Base-by-base conservation (phyloP, 2,113 vertebrate species). In the Zeus faber region DNA sequence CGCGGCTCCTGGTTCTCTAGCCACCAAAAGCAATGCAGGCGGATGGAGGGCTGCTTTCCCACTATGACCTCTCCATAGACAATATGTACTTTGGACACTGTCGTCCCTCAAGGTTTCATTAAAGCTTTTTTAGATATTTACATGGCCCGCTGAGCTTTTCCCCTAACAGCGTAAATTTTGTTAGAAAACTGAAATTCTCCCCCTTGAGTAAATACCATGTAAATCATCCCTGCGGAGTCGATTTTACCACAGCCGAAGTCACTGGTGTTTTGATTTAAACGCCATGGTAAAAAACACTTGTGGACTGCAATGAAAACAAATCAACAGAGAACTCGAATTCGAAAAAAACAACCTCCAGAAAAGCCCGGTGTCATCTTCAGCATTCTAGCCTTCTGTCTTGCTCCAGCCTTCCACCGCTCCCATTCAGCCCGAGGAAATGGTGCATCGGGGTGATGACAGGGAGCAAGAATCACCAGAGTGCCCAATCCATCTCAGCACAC, bases 211-310 rank as follows among this genome's bases (percentile, higher is more conserved):
- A 85, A 86, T 65, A 83, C 63, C 65, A 89, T 88, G 85, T 91
- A 92, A 49, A 93, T 90, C 74, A 93, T 91, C 70, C 73, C 71
- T 58, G 74, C 58, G 50, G 67, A 91, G 21, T 85, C 86, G 65
- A 81, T 88, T 88, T 89, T 68, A 88, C 91, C 77, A 89, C 91
- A 82, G 92, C 89, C 58, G 89, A 65, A 70, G 92, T 91, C 65
- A 89, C 88, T 58, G 90, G 55, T 51, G 63, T 83, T n/a, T 73
- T 71, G 72, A 76, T 67, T 74, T 53, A 65, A 59, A 50, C 35
- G 50, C 54, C 60, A 58, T 50, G 72, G 60, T 80, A 44, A 65
- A 76, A 76, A 78, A 66, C 77, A 74, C 64, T 75, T 67, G 65
- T 71, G 72, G 62, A 67, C 52, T 66, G 53, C 57, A 65, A 78